Evolutionary conservation across 2,888 invertebrate genomes (phyloP).

Genomic region (Drosophila infuscata): DNA sequence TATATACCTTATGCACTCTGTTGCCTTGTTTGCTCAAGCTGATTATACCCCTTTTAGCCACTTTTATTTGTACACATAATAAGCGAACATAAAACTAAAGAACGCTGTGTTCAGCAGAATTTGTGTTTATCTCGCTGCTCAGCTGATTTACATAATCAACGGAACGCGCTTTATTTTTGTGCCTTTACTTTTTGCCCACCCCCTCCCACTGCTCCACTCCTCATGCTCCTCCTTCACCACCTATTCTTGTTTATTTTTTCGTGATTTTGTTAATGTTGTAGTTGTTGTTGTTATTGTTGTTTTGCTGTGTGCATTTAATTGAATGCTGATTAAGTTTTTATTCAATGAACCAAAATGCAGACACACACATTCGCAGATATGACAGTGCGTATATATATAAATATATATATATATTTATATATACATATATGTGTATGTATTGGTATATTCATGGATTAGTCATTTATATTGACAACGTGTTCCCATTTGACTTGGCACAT

Average conservation of each 20-base stretch:
- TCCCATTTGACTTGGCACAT: slow-evolving; percentile 58
- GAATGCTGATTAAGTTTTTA: slow-evolving; percentile 79
- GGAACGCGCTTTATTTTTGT: slow-evolving; percentile 53
- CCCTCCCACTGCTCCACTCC: not conserved
- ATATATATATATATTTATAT: slow-evolving; percentile 10
- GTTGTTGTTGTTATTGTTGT: not conserved
- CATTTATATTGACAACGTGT: slow-evolving; percentile 66
- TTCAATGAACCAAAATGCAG: slow-evolving; percentile 71
- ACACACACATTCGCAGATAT: slow-evolving; percentile 14
- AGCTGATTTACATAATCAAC: slow-evolving; percentile 77
- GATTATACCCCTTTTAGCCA: not conserved
- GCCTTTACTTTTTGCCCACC: slow-evolving; percentile 6
- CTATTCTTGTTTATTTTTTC: slow-evolving; percentile 1
- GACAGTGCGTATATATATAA: slow-evolving; percentile 2
- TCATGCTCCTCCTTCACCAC: not conserved
- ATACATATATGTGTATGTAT: not conserved
- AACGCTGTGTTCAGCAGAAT: slow-evolving; percentile 70
- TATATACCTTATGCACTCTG: not conserved
- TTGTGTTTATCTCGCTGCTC: slow-evolving; percentile 68
- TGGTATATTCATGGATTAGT: slow-evolving; percentile 65
- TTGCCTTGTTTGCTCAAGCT: not conserved
- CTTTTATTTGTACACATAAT: not conserved
- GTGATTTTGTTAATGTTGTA: slow-evolving; percentile 3
- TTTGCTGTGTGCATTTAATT: slow-evolving; percentile 69
- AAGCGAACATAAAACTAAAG: slow-evolving; percentile 57